phyloP scores from a whole-genome alignment of 2,113 vertebrate species.

The Phycodurus eques region DNA sequence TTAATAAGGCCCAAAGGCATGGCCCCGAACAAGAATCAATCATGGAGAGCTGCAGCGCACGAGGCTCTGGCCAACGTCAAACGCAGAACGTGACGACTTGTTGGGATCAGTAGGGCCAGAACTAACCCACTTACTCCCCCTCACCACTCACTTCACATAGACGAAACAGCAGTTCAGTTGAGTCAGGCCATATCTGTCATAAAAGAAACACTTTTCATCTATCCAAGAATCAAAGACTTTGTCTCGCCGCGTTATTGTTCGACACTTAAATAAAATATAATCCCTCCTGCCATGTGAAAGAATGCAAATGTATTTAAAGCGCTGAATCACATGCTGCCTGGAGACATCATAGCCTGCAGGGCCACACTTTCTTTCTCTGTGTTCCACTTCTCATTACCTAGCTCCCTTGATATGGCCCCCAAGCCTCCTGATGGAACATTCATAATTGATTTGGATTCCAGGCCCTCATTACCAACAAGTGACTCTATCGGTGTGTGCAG shows the following conservation, averaged over 20 bases:
- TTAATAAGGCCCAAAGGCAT: slow-evolving; percentile 74
- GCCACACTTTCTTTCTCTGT: slow-evolving; percentile 43
- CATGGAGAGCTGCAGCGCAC: slow-evolving; percentile 47
- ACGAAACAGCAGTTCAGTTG: slow-evolving; percentile 12
- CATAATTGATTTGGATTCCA: slow-evolving; percentile 74
- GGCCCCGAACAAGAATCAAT: slow-evolving; percentile 70
- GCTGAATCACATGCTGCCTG: slow-evolving; percentile 51
- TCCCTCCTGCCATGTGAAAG: slow-evolving; percentile 46
- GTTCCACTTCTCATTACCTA: slow-evolving; percentile 71
- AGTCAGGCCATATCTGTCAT: slow-evolving; percentile 24
- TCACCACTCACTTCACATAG: background rate
- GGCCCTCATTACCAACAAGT: slow-evolving; percentile 67
- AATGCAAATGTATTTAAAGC: slow-evolving; percentile 69
- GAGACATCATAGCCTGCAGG: slow-evolving; percentile 56
- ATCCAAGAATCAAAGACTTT: slow-evolving; percentile 55
- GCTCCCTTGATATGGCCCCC: slow-evolving; percentile 58
- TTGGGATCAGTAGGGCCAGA: slow-evolving; percentile 28
- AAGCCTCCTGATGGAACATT: slow-evolving; percentile 64
- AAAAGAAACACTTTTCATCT: slow-evolving; percentile 45
- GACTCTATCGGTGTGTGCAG: slow-evolving; percentile 45
- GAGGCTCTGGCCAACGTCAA: slow-evolving; percentile 34
- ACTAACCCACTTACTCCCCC: slow-evolving; percentile 14
- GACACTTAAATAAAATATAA: slow-evolving; percentile 62
- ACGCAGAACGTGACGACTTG: slow-evolving; percentile 36
- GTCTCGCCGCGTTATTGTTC: slow-evolving; percentile 50